These are phyloP conservation scores for Gouania willdenowi DNA, from an alignment of 2,797 vertebrate species.

Conservation along the genomic window DNA sequence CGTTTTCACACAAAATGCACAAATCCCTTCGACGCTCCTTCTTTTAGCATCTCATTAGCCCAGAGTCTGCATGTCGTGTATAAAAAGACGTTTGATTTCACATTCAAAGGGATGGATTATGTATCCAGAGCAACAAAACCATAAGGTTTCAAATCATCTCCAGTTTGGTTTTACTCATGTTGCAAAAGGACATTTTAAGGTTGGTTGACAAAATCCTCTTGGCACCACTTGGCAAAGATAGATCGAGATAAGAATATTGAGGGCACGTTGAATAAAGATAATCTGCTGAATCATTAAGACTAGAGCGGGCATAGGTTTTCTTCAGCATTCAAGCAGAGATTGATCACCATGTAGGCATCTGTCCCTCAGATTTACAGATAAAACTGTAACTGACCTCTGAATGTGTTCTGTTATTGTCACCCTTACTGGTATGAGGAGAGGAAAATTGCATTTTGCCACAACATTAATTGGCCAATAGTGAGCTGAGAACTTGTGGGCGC, in stretches of 20 bases:
- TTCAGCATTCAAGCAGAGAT: conserved; percentile 7
- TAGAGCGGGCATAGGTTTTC: conserved; percentile 12
- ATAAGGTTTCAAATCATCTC: no score
- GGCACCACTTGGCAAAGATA: conserved; percentile 18
- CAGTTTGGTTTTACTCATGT: no score
- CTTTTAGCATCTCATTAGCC: conserved; percentile 46
- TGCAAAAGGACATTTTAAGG: no score
- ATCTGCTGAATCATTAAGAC: conserved; percentile 55
- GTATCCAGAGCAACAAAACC: conserved; percentile 45
- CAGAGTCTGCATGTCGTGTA: conserved; percentile 40
- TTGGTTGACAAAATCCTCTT: no score
- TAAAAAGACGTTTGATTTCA: conserved; percentile 67
- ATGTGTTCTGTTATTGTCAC: no score
- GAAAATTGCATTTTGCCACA: no score
- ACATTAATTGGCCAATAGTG: no score
- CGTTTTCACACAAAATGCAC: conserved; percentile 44
- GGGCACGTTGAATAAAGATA: conserved; percentile 41
- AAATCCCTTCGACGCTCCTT: conserved; percentile 38
- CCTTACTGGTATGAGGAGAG: no score
- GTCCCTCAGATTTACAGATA: no score
- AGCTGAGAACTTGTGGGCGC: no score
- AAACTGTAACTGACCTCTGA: no score
- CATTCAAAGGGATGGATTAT: conserved; percentile 77
- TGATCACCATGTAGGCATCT: conserved; percentile 29
- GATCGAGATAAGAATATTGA: conserved; percentile 35